These are phyloP conservation scores for Amphiprion clarkii DNA, from an alignment of 2,797 vertebrate genomes.

Conservation along the genomic window DNA sequence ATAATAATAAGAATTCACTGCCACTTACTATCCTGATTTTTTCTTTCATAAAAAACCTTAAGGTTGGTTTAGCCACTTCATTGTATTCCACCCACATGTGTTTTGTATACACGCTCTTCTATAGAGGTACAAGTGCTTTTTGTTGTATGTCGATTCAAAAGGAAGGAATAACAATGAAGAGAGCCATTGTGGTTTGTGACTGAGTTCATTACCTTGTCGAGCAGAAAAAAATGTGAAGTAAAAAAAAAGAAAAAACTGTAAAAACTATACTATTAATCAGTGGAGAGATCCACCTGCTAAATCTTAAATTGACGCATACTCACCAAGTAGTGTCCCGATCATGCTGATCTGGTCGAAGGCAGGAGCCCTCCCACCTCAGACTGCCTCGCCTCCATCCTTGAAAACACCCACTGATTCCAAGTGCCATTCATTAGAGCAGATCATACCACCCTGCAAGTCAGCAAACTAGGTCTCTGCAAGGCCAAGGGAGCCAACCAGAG, in stretches of 20 bases:
- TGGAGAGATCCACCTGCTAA: slow-evolving; percentile 7
- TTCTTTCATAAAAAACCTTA: too few relatives aligned
- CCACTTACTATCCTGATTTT: too few relatives aligned
- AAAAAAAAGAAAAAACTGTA: background rate
- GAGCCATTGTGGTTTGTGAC: too few relatives aligned
- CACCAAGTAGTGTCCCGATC: slow-evolving; percentile 24
- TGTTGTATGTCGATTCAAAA: too few relatives aligned
- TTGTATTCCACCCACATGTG: too few relatives aligned
- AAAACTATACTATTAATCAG: background rate
- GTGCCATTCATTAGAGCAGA: slow-evolving; percentile 66
- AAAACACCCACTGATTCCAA: slow-evolving; percentile 65
- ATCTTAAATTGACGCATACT: slow-evolving; percentile 46
- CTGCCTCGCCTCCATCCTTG: slow-evolving; percentile 51
- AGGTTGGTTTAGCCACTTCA: too few relatives aligned
- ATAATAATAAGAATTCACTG: too few relatives aligned
- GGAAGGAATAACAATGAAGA: too few relatives aligned
- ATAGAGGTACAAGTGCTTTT: too few relatives aligned
- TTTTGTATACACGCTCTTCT: too few relatives aligned
- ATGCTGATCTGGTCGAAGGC: slow-evolving; percentile 26
- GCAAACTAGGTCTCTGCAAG: slow-evolving; percentile 44
- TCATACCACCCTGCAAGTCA: slow-evolving; percentile 47
- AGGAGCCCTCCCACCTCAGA: slow-evolving; percentile 43
- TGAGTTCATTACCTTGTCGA: too few relatives aligned
- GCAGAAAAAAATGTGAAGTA: too few relatives aligned
- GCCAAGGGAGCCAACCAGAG: slow-evolving; percentile 39